Base-by-base conservation (phyloP, 2,113 vertebrate species). In the Rhagologus leucostigma region DNA sequence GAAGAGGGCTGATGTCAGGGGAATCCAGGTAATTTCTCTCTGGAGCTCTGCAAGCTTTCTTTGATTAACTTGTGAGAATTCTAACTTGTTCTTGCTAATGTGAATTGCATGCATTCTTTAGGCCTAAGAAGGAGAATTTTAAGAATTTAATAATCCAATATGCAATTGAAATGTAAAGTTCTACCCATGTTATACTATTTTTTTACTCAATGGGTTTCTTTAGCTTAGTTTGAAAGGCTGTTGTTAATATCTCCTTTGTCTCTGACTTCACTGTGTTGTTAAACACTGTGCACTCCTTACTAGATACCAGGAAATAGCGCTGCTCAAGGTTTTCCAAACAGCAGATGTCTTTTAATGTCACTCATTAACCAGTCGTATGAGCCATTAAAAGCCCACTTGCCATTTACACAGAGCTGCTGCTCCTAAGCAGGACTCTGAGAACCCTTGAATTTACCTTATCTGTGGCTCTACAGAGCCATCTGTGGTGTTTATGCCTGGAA, bases 291-390 rank as follows among this genome's bases (percentile, higher is more conserved):
- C 5, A 3, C 53, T 73, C 26, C 27, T 5, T 42, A n/a, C 19
- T 46, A 62, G 68, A 64, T 42, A 69, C 3, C 42, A 67, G 68
- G 71, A 89, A 95, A 71, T 88, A 76, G 16, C 11, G 29, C 29
- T 90, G 81, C 6, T 81, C 67, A 75, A 90, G 75, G 80, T 91
- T 90, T 94, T 87, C 49, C 62, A 53, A 84, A 87, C 79, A 93
- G 47, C 33, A 85, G 30, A 42, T 50, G 49, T 65, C 3, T 3
- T 77, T 42, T 39, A 42, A 52, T 85, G 85, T 96, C 91, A 90
- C 33, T 96, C 39, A 96, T 96, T 96, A 96, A 95, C 91, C 33
- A 57, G 76, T 83, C 4, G 8, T 64, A 29, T 74, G 89, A 93
- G 70, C 65, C 77, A 23, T 64, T 95, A 85, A 94, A 90, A 90